A percentile compares a stretch with the other conserved stretches of the same genome.
Conservation (phyloP, 2,113 vertebrate genomes). For the Dromiciops gliroides region DNA sequence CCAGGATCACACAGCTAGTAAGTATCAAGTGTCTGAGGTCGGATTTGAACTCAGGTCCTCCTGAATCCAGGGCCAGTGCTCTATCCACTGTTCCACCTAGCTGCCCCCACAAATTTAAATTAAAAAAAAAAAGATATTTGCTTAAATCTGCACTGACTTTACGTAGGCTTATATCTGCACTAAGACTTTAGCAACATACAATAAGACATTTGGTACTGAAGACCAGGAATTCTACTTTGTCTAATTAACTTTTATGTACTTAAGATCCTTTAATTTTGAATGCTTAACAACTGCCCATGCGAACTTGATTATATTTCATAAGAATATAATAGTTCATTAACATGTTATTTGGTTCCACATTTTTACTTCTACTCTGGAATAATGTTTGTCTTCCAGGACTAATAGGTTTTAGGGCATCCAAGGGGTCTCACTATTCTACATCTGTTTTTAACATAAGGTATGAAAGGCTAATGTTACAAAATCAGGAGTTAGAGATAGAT, state of each 20-base stretch:
- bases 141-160: neutral
- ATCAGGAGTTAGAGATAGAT: neutral
- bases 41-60: too few species aligned
- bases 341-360: neutral
- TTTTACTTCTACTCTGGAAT: neutral
- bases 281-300: neutral
- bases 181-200: too few species aligned
- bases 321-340: neutral
- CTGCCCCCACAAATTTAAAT: too few species aligned
- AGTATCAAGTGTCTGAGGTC: too few species aligned
- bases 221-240: neutral
- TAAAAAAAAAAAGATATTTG: too few species aligned
- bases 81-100: too few species aligned
- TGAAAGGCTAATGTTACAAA: neutral
- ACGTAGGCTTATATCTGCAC: neutral
- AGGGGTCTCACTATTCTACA: neutral
- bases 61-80: too few species aligned
- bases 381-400: fast-evolving
- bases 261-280: neutral
- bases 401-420: too few species aligned
- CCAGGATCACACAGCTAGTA: too few species aligned
- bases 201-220: neutral
- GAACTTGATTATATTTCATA: neutral
- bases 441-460: neutral
- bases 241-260: neutral